Percentiles rank a stretch among this genome's conserved stretches.
Conservation (phyloP, 2,113 vertebrate genomes). For the Diphyllodes magnificus region DNA sequence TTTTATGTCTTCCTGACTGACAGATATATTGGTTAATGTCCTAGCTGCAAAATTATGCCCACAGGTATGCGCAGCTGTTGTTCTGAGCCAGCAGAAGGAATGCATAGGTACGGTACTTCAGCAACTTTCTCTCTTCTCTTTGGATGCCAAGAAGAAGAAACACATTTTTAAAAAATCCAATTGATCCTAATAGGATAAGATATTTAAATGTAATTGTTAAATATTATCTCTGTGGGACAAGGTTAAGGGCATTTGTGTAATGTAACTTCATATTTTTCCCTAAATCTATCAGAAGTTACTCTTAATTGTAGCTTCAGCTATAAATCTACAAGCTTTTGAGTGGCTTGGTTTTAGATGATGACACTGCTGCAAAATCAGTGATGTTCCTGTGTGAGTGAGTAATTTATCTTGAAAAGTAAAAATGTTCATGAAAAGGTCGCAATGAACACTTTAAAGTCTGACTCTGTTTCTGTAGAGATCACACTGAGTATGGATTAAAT, state of each 20-base stretch:
- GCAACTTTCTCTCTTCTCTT: not conserved
- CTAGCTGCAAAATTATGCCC: not conserved
- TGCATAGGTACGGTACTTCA: not conserved
- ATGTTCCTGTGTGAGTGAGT: not conserved
- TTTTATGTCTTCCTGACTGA: not conserved
- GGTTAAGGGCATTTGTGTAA: not conserved
- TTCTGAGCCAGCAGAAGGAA: not conserved
- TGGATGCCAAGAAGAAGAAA: not conserved
- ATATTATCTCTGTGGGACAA: not conserved
- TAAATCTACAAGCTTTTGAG: not conserved
- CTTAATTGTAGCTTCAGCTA: not conserved
- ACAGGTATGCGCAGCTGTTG: not conserved
- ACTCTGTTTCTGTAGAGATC: not conserved
- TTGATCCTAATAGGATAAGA: not conserved
- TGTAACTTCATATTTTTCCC: not conserved
- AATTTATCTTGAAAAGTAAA: not conserved
- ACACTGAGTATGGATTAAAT: not conserved
- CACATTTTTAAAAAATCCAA: not conserved
- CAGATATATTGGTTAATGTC: not conserved
- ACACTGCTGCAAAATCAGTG: not conserved
- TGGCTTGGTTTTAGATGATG: not conserved
- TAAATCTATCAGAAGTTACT: not conserved
- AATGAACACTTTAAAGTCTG: not conserved
- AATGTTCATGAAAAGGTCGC: not conserved
- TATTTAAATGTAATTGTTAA: slow-evolving; percentile 4